phyloP scores from a whole-genome alignment of 2,888 invertebrate genomes.

The Morpho helenor region DNA sequence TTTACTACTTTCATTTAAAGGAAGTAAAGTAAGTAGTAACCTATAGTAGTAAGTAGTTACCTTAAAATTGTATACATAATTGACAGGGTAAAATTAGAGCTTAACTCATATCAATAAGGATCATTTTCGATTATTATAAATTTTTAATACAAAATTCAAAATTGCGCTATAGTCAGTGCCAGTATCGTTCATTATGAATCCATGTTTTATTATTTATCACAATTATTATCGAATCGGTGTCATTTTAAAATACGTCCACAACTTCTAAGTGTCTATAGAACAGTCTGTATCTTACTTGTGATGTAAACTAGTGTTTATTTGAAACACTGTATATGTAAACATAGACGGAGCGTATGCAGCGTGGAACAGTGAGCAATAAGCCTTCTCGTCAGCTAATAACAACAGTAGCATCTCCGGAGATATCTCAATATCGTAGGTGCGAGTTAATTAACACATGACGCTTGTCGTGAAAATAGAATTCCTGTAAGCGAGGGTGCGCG shows the following conservation, averaged over 20 bases:
- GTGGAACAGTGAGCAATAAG: slow-evolving; percentile 67
- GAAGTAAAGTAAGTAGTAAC: too few relatives aligned
- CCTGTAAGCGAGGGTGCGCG: slow-evolving; percentile 70
- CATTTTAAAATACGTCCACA: neutral
- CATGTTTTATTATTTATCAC: too few relatives aligned
- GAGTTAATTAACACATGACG: slow-evolving; percentile 79
- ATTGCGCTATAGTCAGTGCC: too few relatives aligned
- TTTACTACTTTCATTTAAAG: too few relatives aligned
- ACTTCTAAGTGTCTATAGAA: slow-evolving; percentile 3
- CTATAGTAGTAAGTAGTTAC: too few relatives aligned
- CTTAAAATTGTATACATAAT: too few relatives aligned
- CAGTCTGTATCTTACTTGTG: slow-evolving; percentile 9
- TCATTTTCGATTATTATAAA: too few relatives aligned
- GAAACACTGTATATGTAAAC: slow-evolving; percentile 33
- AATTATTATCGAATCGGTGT: too few relatives aligned
- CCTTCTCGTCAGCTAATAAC: slow-evolving; percentile 69
- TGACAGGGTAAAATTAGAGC: too few relatives aligned
- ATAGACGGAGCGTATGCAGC: slow-evolving; percentile 27
- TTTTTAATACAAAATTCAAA: too few relatives aligned
- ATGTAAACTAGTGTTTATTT: slow-evolving; percentile 24
- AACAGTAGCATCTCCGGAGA: slow-evolving; percentile 68
- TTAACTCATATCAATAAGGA: too few relatives aligned
- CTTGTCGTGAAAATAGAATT: slow-evolving; percentile 77
- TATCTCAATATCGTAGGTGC: slow-evolving; percentile 78
- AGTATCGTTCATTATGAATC: too few relatives aligned